Evolutionary conservation across 2,888 invertebrate genomes (phyloP).

Genomic region (Apamea anceps): DNA sequence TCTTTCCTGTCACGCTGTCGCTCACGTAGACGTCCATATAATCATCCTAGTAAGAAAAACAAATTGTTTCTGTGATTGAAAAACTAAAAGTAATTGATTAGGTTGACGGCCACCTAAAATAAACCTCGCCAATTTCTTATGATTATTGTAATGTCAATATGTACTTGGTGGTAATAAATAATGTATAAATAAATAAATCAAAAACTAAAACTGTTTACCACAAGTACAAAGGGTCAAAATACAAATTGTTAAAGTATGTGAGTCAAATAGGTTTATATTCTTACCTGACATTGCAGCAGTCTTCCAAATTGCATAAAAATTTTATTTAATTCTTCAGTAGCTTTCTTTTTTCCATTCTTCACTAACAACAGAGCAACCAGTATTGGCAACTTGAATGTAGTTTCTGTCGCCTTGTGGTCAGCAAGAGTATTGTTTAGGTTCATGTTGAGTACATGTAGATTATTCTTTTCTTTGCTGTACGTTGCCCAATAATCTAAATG

Average conservation of each 20-base stretch:
- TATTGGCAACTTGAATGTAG: conserved; percentile 36
- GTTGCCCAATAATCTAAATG: conserved; percentile 2
- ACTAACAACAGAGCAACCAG: conserved; percentile 30
- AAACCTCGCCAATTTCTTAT: not conserved
- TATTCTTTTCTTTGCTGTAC: conserved; percentile 7
- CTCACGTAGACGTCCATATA: conserved; percentile 37
- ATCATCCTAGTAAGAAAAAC: conserved; percentile 30
- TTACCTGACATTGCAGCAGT: conserved; percentile 44
- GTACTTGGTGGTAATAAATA: not conserved
- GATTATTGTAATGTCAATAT: not conserved
- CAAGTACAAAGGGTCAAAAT: not conserved
- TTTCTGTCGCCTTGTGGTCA: conserved; percentile 8
- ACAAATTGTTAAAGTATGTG: not conserved
- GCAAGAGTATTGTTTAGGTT: conserved; percentile 8
- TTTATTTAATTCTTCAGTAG: conserved; percentile 32
- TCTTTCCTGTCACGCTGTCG: conserved; percentile 33
- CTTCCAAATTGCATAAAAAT: conserved; percentile 34
- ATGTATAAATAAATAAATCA: not conserved
- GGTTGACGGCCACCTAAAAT: not conserved
- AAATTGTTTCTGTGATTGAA: not conserved
- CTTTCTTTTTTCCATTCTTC: conserved; percentile 37
- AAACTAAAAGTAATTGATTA: not conserved
- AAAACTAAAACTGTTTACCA: not conserved
- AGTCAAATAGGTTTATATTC: not conserved
- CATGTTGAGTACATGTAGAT: conserved; percentile 13